phyloP scores from a whole-genome alignment of 2,888 invertebrate genomes.

The Formica aserva region DNA sequence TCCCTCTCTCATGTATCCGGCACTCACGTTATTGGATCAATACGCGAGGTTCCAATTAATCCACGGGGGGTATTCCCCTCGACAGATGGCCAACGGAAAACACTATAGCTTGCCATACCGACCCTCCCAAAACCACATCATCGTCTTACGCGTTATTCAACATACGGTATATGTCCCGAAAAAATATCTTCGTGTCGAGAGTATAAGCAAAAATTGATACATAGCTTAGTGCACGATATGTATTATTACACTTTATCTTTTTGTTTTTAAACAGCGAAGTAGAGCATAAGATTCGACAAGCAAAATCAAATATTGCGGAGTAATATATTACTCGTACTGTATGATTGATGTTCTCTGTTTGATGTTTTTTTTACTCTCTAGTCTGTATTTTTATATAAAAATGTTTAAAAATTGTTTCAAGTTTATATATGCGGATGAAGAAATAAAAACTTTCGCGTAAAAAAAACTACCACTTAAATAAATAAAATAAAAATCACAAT shows the following conservation, averaged over 20 bases:
- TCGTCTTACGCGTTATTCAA: conserved; percentile 37
- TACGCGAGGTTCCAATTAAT: conserved; percentile 83
- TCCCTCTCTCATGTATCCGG: conserved; percentile 64
- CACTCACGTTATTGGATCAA: conserved; percentile 81
- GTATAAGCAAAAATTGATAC: neutral
- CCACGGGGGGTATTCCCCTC: conserved; percentile 79
- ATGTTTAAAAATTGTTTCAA: neutral
- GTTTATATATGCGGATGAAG: neutral
- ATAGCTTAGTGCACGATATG: neutral
- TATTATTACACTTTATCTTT: conserved; percentile 6
- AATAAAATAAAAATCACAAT: neutral
- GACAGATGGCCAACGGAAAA: conserved; percentile 82
- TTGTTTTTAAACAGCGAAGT: neutral
- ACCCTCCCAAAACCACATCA: conserved; percentile 66
- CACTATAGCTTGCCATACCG: conserved; percentile 71
- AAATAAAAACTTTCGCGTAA: neutral
- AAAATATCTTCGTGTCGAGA: neutral
- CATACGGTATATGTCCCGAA: neutral
- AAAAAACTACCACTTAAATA: neutral
- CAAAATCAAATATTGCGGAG: neutral
- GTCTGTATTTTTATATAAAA: neutral
- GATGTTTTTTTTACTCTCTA: neutral
- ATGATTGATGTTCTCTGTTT: neutral
- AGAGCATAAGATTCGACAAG: neutral
- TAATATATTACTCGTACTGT: neutral